Conservation (phyloP, 2,888 invertebrate species). For the Campoplex nolae region DNA sequence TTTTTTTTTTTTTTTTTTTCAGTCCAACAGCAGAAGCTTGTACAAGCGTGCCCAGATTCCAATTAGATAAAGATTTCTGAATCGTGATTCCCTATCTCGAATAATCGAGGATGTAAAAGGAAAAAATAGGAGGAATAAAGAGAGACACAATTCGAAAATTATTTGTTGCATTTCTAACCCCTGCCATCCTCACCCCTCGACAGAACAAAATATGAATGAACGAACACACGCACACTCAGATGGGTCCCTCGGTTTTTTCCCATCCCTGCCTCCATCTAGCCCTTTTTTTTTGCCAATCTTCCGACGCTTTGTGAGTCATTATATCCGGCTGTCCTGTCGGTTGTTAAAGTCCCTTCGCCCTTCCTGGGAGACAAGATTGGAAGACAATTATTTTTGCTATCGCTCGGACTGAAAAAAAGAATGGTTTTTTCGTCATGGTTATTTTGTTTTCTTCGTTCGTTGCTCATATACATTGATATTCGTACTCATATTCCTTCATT, state of each 20-base stretch:
- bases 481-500: not conserved
- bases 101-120: conserved; percentile 43
- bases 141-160: conserved; percentile 4
- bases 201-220: conserved; percentile 24
- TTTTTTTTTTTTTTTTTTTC: conserved; percentile 41
- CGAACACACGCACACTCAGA: not conserved
- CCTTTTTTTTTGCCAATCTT: conserved; percentile 23
- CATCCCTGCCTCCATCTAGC: not conserved
- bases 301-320: conserved; percentile 52
- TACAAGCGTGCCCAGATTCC: conserved; percentile 55
- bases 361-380: conserved; percentile 57
- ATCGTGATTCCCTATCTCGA: conserved; percentile 35
- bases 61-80: conserved; percentile 62
- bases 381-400: conserved; percentile 69
- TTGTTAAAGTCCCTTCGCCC: conserved; percentile 39
- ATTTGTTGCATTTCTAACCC: conserved; percentile 34
- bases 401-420: conserved; percentile 62
- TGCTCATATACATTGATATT: not conserved
- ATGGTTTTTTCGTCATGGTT: conserved; percentile 3
- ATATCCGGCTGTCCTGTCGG: conserved; percentile 40
- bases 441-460: not conserved
- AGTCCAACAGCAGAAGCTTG: conserved; percentile 33
- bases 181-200: not conserved
- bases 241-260: not conserved
- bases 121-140: not conserved